Evolutionary conservation across 1,140 invertebrate species (phyloP), one percentile per base, ranked within the genome.

Genomic region (Drosophila orosa): DNA sequence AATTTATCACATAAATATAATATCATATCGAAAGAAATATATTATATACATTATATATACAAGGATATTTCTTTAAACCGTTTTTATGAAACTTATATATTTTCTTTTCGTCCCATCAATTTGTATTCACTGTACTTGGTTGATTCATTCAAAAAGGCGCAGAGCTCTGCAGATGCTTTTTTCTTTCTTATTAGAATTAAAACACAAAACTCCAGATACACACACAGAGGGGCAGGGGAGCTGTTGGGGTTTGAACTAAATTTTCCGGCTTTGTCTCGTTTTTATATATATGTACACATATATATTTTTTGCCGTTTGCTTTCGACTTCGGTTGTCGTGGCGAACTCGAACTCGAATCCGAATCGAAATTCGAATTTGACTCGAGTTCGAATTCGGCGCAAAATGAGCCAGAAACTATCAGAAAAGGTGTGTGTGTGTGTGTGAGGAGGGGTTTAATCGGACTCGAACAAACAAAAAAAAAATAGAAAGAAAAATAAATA

Each of bases 361-460:
- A 42, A 39, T 24, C 29, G 39, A 50, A 56, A 42, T 69, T 69
- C 47, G 66, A 72, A 47, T 62, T 80, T 66, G 72, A 79, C 75
- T 83, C 74, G 31, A 63, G 39, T 63, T 40, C 62, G 62, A 75
- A 78, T 33, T 62, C 50, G 52, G 59, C 71, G 60, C 56, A 84
- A 83, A 83, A 83, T 84, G 75, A 84, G 80, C 80, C 66, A 84
- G 76, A 76, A 85, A 81, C 74, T 85, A 86, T 74, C 74, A 78
- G 73, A 65, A 66, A 56, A 59, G 67, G 66, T 72, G 52, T 71
- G 79, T 60, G 47, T 71, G 19, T 44, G 22, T 48, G n/a, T 12
- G 45, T 5, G 35, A 3, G 37, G 61, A 22, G 37, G 29, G 12
- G 55, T 25, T 69, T 69, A 71, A 71, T 71, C 67, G 59, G 50